These are phyloP conservation scores for Amphipoea lucens DNA, from an alignment of 2,888 invertebrate species.

Conservation along the genomic window DNA sequence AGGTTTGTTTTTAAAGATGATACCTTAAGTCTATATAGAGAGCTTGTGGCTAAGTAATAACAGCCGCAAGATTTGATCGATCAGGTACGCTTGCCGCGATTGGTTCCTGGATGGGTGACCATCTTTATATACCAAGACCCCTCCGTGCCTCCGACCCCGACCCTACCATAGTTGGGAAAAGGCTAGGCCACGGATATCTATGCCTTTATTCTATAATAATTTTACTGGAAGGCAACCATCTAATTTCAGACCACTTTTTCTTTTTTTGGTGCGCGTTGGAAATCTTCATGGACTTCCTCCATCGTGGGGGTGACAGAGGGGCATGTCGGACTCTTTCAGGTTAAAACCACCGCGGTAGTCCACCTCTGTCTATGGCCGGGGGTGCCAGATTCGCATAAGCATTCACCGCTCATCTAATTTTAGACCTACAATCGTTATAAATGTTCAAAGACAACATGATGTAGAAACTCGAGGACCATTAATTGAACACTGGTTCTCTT, in stretches of 20 bases:
- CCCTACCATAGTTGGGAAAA: not conserved
- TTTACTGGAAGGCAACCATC: not conserved
- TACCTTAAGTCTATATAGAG: no score
- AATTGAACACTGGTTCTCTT: constrained; percentile 27
- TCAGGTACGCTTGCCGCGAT: not conserved
- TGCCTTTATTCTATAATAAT: not conserved
- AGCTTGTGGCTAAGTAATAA: not conserved
- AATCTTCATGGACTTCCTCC: no score
- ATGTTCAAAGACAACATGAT: constrained; percentile 15
- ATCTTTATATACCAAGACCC: not conserved
- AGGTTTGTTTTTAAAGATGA: no score
- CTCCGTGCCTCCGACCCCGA: not conserved
- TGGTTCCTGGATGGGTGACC: not conserved
- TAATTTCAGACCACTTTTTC: not conserved
- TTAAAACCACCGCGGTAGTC: no score
- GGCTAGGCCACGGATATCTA: no score
- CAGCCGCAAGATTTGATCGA: not conserved
- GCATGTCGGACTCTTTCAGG: no score
- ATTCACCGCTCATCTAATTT: not conserved
- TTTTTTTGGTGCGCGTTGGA: no score
- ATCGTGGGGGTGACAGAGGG: no score
- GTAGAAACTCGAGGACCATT: constrained; percentile 19
- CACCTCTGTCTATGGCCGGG: no score
- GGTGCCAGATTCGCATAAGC: no score
- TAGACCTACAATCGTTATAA: constrained; percentile 3